A percentile compares a stretch with the other conserved stretches of the same genome.
Conservation (phyloP, 2,888 invertebrate genomes). For the Morpho achilles region DNA sequence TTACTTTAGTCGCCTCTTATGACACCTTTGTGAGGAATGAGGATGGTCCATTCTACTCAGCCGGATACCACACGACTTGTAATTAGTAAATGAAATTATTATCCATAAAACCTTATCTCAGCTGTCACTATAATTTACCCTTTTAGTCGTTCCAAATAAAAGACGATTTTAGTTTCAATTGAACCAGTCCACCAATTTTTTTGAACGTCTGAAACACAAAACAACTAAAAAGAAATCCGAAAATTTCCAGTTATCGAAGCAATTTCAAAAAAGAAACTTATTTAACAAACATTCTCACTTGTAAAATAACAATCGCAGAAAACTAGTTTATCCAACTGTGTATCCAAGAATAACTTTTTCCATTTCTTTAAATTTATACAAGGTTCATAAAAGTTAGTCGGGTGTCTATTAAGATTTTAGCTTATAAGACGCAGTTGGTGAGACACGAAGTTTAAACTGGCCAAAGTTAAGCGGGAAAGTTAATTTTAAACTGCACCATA, state of each 20-base stretch:
- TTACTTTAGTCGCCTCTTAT: too few species aligned
- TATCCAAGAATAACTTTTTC: conserved; percentile 2
- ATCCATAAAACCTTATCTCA: too few species aligned
- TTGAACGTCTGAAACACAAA: too few species aligned
- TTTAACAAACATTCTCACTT: neutral
- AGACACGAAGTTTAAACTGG: conserved; percentile 32
- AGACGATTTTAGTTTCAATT: too few species aligned
- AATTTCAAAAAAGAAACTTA: neutral
- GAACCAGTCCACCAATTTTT: too few species aligned
- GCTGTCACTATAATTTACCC: too few species aligned
- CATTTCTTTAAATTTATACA: conserved; percentile 5
- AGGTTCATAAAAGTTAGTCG: conserved; percentile 7
- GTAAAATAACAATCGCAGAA: neutral
- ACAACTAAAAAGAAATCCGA: too few species aligned
- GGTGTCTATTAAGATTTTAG: conserved; percentile 17
- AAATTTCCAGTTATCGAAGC: neutral
- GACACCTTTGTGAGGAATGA: too few species aligned
- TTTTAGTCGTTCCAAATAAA: too few species aligned
- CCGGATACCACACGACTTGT: too few species aligned
- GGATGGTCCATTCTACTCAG: too few species aligned
- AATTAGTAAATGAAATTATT: too few species aligned
- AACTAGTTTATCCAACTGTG: neutral
- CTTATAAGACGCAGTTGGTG: conserved; percentile 27
- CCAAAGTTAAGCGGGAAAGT: conserved; percentile 35
- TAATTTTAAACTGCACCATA: conserved; percentile 39